These are phyloP conservation scores for Cromileptes altivelis DNA, from an alignment of 2,113 vertebrate species.

Conservation along the genomic window DNA sequence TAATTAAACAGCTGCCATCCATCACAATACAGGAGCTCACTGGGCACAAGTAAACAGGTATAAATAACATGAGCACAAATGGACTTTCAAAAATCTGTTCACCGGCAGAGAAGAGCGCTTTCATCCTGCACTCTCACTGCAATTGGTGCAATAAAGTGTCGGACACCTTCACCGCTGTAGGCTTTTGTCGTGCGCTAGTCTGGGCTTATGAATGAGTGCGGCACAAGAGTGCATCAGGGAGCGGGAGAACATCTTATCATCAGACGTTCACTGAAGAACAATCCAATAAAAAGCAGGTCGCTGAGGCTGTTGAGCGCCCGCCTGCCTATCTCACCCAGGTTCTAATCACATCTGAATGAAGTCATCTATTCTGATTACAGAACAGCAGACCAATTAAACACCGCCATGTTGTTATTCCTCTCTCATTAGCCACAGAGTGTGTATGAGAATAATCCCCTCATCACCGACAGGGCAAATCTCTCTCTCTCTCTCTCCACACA, in stretches of 20 bases:
- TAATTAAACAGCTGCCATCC: conserved; percentile 41
- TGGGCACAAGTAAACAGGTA: conserved; percentile 24
- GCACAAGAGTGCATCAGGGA: conserved; percentile 30
- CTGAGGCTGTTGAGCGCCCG: conserved; percentile 40
- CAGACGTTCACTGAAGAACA: conserved; percentile 58
- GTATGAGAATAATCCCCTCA: conserved; percentile 48
- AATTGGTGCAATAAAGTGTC: conserved; percentile 27
- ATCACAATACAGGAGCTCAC: conserved; percentile 33
- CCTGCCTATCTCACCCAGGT: conserved; percentile 39
- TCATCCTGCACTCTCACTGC: conserved; percentile 7
- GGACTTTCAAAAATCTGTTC: conserved; percentile 16
- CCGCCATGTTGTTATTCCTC: conserved; percentile 69
- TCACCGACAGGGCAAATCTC: conserved; percentile 33
- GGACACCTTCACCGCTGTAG: neutral
- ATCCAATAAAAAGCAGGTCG: conserved; percentile 72
- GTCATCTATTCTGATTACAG: conserved; percentile 72
- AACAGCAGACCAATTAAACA: conserved; percentile 75
- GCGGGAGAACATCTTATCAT: conserved; percentile 37
- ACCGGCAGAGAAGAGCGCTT: conserved; percentile 24
- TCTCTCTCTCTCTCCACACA: no score
- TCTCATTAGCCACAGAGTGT: conserved; percentile 68
- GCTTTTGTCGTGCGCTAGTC: conserved; percentile 12
- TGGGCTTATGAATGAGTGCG: conserved; percentile 50
- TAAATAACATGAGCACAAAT: conserved; percentile 40
- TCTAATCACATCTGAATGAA: conserved; percentile 77